Conservation (phyloP, 1,140 invertebrate genomes). For the Lepidurus apus region DNA sequence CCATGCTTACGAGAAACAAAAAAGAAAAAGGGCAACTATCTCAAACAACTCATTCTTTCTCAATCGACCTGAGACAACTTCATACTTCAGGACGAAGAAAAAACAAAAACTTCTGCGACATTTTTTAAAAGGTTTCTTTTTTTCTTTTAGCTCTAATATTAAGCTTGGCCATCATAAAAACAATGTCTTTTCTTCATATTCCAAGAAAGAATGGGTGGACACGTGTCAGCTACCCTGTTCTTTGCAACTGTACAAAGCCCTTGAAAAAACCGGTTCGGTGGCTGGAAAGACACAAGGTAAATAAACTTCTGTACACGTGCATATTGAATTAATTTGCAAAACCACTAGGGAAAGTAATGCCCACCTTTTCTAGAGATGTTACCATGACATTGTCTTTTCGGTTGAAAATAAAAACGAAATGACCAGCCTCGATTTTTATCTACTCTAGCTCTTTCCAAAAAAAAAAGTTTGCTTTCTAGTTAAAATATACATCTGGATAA, state of each 20-base stretch:
- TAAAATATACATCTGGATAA: slow-evolving; percentile 1
- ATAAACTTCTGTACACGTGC: background rate
- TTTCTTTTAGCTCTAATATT: no score
- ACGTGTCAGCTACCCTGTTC: no score
- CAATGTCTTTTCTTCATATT: no score
- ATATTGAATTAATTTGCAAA: background rate
- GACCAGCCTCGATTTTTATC: background rate
- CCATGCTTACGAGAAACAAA: no score
- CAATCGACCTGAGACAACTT: no score
- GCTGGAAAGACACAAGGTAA: slow-evolving; percentile 19
- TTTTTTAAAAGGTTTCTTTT: no score
- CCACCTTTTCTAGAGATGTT: slow-evolving; percentile 11
- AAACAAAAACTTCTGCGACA: no score
- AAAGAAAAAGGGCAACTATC: no score
- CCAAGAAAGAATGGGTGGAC: no score
- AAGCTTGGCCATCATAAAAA: no score
- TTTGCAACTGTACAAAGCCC: background rate
- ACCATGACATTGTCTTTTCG: background rate
- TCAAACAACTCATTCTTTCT: no score
- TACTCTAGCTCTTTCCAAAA: background rate
- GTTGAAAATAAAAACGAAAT: background rate
- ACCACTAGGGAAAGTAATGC: background rate
- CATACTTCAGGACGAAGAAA: no score
- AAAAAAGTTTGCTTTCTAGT: background rate
- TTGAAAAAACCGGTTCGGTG: background rate